Conservation (phyloP, 2,113 vertebrate genomes). For the Varanus komodoensis region DNA sequence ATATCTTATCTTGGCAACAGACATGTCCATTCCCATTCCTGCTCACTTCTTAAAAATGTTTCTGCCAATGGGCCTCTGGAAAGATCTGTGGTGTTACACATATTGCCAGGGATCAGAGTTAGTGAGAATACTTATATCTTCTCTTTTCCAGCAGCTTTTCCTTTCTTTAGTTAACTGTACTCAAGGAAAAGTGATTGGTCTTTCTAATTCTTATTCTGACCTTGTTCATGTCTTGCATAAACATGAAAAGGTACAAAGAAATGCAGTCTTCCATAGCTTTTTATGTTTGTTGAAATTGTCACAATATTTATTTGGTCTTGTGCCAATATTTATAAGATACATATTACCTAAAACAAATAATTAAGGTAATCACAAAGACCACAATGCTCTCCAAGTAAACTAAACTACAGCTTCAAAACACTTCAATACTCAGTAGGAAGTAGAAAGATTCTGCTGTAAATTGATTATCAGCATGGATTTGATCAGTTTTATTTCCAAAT, state of each 20-base stretch:
- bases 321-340: neutral
- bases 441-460: conserved; percentile 40
- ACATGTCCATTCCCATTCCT: conserved; percentile 4
- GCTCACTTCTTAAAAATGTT: neutral
- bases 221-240: neutral
- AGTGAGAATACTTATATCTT: neutral
- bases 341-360: conserved; percentile 14
- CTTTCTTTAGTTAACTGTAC: conserved; percentile 6
- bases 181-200: neutral
- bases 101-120: neutral
- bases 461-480: conserved; percentile 31
- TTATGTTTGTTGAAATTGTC: neutral
- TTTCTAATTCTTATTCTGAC: neutral
- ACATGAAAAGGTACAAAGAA: neutral
- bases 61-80: neutral
- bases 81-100: neutral
- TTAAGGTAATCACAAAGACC: conserved; percentile 47
- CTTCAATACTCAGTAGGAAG: conserved; percentile 23
- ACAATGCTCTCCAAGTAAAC: conserved; percentile 45
- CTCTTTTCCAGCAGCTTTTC: neutral
- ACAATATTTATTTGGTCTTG: too few species aligned
- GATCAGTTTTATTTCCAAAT: conserved; percentile 45
- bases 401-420: conserved; percentile 24
- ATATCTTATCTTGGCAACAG: conserved; percentile 19
- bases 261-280: neutral